Evolutionary conservation across 2,113 vertebrate genomes (phyloP), one percentile per base, ranked within the genome.

Genomic region (Paraplagusia blochii): DNA sequence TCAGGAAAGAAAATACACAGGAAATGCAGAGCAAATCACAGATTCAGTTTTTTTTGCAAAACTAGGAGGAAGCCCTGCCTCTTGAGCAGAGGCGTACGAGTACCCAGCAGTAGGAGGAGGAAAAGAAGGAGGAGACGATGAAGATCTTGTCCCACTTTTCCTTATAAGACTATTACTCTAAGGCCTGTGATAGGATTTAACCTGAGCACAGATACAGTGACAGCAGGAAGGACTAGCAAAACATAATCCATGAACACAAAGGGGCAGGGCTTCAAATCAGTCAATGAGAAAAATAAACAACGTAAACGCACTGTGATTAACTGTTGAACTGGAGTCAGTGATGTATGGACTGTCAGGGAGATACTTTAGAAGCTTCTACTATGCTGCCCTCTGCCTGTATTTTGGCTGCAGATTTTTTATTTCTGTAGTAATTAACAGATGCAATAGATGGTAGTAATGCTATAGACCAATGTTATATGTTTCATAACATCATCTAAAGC

Each of bases 81-180:
- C 72, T 68, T 63, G n/a, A 35, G 57, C 55, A 53, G 57, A 2
- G 13, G 38, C 38, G 12, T 8, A 51, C 58, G 16, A 46, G 44
- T 16, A 34, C 57, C 55, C 19, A 35, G 57, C 53, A 53, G 60
- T 1, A 39, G 38, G 3, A 40, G 38, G 38, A 40, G 10, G 72
- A 69, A 71, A 58, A 74, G 79, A 57, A 76, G 68, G 72, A 80
- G 55, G 43, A 5, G 66, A 62, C 62, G 83, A 87, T 82, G 73
- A 72, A 69, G 57, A 65, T 76, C 70, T 54, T 16, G 45, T 76
- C 82, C 70, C 79, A 85, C 74, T 74, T 76, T 80, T 82, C 79
- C 82, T 74, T 83, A 82, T 87, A 81, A 58, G 68, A 63, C 69
- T 69, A 64, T 66, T 80, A n/a, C n/a, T n/a, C n/a, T n/a, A n/a